Conservation (phyloP, 2,113 vertebrate species). For the Bostrychus sinensis region DNA sequence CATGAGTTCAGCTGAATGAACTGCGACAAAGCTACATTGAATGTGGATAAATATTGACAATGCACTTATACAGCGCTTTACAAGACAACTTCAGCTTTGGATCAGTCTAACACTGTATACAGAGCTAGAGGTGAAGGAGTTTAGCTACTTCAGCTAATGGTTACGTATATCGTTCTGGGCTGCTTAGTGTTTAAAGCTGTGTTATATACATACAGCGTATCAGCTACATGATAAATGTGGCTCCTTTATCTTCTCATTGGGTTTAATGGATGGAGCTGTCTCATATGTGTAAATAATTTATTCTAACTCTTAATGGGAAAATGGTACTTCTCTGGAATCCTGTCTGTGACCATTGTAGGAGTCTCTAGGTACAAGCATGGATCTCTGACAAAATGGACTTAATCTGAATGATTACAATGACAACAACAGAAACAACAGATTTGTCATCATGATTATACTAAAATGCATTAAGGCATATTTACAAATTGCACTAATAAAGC, state of each 20-base stretch:
- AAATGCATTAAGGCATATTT: no score
- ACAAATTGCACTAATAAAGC: conserved; percentile 46
- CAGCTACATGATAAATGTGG: conserved; percentile 24
- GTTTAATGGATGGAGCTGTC: conserved; percentile 71
- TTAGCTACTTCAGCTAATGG: no score
- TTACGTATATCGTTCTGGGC: not conserved
- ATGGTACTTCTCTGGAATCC: conserved; percentile 34
- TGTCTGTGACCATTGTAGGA: not conserved
- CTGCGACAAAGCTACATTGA: no score
- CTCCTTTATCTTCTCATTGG: conserved; percentile 45
- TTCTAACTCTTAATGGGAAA: conserved; percentile 70
- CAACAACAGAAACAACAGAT: not conserved
- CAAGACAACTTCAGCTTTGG: no score
- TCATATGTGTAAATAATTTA: conserved; percentile 73
- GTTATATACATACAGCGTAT: conserved; percentile 43
- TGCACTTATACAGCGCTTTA: no score
- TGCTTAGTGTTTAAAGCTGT: conserved; percentile 58
- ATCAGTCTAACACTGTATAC: no score
- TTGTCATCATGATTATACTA: conserved; percentile 38
- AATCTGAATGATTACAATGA: not conserved
- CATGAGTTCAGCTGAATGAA: no score
- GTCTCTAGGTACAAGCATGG: not conserved
- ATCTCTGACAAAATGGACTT: not conserved
- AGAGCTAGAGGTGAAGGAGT: no score
- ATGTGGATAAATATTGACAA: no score